Percentiles rank a stretch among this genome's conserved stretches.
Evolutionary conservation across 1,140 invertebrate species (phyloP).

Genomic region (Diuraphis noxia): DNA sequence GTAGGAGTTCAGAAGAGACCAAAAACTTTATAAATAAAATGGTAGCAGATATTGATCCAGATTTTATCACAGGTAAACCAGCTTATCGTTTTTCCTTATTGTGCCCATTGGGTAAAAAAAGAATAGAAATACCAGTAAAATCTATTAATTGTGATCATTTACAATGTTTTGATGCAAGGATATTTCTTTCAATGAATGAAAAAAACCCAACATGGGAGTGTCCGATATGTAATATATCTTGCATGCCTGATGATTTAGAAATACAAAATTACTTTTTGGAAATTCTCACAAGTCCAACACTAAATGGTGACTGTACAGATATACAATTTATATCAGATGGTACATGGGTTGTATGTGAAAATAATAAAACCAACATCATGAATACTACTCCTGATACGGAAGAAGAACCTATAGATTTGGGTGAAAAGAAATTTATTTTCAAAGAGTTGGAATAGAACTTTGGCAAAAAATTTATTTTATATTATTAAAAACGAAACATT

Average conservation of each 20-base stretch:
- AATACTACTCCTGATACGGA: not conserved
- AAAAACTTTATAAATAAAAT: slow-evolving; percentile 59
- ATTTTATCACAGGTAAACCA: slow-evolving; percentile 36
- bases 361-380: not conserved
- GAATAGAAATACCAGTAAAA: slow-evolving; percentile 88
- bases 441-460: too few species aligned
- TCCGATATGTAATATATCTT: slow-evolving; percentile 88
- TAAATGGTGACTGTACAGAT: slow-evolving; percentile 21
- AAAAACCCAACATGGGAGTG: slow-evolving; percentile 97
- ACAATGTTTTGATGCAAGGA: slow-evolving; percentile 95
- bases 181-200: slow-evolving; percentile 98
- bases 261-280: slow-evolving; percentile 48
- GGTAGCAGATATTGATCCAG: slow-evolving; percentile 30
- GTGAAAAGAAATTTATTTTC: too few species aligned
- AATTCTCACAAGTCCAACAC: not conserved
- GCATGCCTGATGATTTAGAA: slow-evolving; percentile 44
- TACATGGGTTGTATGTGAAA: slow-evolving; percentile 36
- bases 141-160: slow-evolving; percentile 89
- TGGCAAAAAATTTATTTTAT: too few species aligned
- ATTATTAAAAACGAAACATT: too few species aligned
- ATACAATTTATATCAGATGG: slow-evolving; percentile 44
- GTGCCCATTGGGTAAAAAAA: slow-evolving; percentile 92
- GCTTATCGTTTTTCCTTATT: slow-evolving; percentile 45
- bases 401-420: slow-evolving; percentile 18
- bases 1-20: slow-evolving; percentile 85